Evolutionary conservation across 2,113 vertebrate genomes (phyloP).

Genomic region (Onychostruthus taczanowskii): DNA sequence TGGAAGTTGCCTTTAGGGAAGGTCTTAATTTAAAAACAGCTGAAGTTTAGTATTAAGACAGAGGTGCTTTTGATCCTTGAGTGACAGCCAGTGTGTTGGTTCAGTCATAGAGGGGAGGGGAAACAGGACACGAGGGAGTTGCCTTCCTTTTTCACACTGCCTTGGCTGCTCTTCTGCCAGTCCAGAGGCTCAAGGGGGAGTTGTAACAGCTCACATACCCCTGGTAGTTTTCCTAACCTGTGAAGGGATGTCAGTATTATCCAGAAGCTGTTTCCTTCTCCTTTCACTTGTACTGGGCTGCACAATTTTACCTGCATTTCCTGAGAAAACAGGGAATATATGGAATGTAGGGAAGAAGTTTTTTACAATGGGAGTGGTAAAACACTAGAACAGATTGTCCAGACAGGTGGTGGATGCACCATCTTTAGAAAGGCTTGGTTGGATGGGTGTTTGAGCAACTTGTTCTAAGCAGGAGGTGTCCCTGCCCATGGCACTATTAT

Average conservation of each 20-base stretch:
- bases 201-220: not conserved
- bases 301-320: not conserved
- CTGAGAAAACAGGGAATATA: not conserved
- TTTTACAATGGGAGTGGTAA: not conserved
- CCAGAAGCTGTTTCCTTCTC: not conserved
- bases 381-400: not conserved
- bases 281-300: not conserved
- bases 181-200: not conserved
- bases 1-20: not conserved
- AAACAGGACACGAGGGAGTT: not conserved
- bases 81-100: not conserved
- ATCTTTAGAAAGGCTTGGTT: not conserved
- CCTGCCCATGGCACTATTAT: fast-evolving
- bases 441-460: not conserved
- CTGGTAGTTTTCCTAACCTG: not conserved
- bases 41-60: not conserved
- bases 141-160: not conserved
- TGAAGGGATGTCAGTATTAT: not conserved
- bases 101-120: not conserved
- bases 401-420: not conserved
- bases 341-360: not conserved
- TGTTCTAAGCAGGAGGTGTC: not conserved
- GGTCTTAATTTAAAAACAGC: not conserved
- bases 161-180: not conserved
- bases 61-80: not conserved